Conservation (phyloP, 2,113 vertebrate species). For the Oncorhynchus masou region DNA sequence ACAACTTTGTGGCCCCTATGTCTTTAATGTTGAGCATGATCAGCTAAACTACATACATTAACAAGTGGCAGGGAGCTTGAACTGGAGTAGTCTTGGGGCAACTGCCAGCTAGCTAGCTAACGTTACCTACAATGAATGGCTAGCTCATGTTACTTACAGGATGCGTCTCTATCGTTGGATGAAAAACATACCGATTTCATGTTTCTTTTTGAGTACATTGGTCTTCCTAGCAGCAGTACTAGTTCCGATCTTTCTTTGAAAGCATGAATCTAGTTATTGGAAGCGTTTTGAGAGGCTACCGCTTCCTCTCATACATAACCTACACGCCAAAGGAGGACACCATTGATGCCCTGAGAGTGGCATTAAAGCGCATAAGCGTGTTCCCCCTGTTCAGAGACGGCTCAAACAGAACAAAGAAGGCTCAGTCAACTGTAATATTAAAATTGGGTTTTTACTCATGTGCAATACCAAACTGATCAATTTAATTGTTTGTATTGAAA, state of each 20-base stretch:
- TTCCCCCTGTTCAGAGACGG: background rate
- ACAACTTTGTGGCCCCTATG: too few relatives aligned
- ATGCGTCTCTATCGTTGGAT: background rate
- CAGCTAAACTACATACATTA: too few relatives aligned
- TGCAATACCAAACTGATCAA: background rate
- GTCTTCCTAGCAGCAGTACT: constrained; percentile 19
- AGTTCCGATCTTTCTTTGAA: constrained; percentile 34
- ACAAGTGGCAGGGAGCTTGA: too few relatives aligned
- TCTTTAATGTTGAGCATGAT: too few relatives aligned
- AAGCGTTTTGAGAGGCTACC: constrained; percentile 20
- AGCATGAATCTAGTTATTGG: constrained; percentile 23
- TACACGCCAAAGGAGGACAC: constrained; percentile 62
- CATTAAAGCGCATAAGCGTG: constrained; percentile 49
- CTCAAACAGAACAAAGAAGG: background rate
- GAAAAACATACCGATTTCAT: constrained; percentile 43
- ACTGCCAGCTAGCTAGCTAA: background rate
- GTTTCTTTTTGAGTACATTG: constrained; percentile 8
- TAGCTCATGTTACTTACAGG: background rate
- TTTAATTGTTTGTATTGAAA: too few relatives aligned
- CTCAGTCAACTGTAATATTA: background rate
- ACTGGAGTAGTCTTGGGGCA: too few relatives aligned
- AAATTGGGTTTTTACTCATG: background rate
- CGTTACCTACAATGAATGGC: background rate
- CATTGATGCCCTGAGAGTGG: constrained; percentile 50
- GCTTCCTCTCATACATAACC: constrained; percentile 57